Evolutionary conservation across 2,888 invertebrate genomes (phyloP), one percentile per base, ranked within the genome.

Genomic region (Orthonevra nobilis): DNA sequence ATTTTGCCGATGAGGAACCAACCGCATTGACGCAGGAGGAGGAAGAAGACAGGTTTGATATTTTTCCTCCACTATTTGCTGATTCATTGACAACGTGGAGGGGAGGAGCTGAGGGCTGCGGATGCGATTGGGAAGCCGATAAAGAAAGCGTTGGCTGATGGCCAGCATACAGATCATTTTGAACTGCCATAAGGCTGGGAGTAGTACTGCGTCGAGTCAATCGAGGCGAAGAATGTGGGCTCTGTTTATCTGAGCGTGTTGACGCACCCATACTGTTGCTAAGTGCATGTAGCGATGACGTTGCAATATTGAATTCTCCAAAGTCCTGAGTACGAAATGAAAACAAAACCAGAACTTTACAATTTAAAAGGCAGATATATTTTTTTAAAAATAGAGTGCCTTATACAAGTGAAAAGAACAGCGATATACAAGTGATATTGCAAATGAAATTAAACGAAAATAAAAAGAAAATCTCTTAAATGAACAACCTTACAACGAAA

Each of bases 221-320:
- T 0, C 92, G 89, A 0, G 92, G 92, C 0, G 92, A 92, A 0
- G 91, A 90, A 12, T 89, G 90, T 4, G 92, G 92, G 34, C 92
- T 92, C 0, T 92, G 90, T 83, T 89, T 89, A 74, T 89, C 89
- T 20, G 85, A 82, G 70, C 84, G 81, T n/a, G 84, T 83, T 58
- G 87, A 83, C 32, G 85, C 84, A 66, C 82, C 82, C 83, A 87
- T 86, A 64, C 88, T 85, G 82, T 85, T 86, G 84, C 89, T 88
- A 0, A 92, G 87, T 1, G 90, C 91, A 82, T 90, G 92, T 72
- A 92, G 90, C 0, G 91, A 91, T 1, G 92, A 92, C 1, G 92
- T 92, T 0, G 92, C 92, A 9, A 92, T 91, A 87, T 92, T 92
- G 89, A 92, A 92, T 74, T 91, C 92, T 9, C 91, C 92, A 81